Evolutionary conservation across 2,888 invertebrate species (phyloP), one percentile per base, ranked within the genome.

Genomic region (Agrypnus murinus): DNA sequence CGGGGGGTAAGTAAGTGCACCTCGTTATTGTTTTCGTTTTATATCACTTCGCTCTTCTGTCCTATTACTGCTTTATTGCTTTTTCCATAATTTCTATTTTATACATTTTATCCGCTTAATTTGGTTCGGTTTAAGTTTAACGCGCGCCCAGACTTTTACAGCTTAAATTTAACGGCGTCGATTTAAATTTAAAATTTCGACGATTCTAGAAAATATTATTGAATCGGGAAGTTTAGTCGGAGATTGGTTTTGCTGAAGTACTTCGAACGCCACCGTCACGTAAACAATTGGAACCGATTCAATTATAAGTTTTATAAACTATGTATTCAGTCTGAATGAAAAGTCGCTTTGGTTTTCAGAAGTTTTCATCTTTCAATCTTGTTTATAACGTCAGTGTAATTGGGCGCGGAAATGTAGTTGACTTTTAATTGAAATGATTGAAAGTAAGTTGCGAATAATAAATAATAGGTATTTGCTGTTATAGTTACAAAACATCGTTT

Each of bases 1-100:
- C 90, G 87, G 91, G 92, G 89, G 93, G 93, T 93, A 91, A 93
- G 93, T 92, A 92, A 92, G 91, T 92, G 91, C 45, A 65, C 19
- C 46, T 58, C 46, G 57, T 65, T 57, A 46, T 19, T 32, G 45
- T 34, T 57, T 43, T 38, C 50, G 38, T 59, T 60, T 60, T 53
- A 15, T 36, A 17, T 67, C 57, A n/a, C 55, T 10, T 50, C 50
- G 45, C 38, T 63, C 63, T 19, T 34, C 63, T 5, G n/a, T 40
- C 45, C 19, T 43, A 57, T 57, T 59, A 45, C 59, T 45, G 59
- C 43, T 45, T 45, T 32, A 59, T 45, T 46, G 55, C 55, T 34
- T 57, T 50, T 45, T 17, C 50, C 55, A 53, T 55, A 55, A 65
- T 65, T 55, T 43, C 32, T n/a, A 31, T 25, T 50, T 48, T 17